phyloP scores from a whole-genome alignment of 2,797 vertebrate genomes.

The Sebastes reedi region DNA sequence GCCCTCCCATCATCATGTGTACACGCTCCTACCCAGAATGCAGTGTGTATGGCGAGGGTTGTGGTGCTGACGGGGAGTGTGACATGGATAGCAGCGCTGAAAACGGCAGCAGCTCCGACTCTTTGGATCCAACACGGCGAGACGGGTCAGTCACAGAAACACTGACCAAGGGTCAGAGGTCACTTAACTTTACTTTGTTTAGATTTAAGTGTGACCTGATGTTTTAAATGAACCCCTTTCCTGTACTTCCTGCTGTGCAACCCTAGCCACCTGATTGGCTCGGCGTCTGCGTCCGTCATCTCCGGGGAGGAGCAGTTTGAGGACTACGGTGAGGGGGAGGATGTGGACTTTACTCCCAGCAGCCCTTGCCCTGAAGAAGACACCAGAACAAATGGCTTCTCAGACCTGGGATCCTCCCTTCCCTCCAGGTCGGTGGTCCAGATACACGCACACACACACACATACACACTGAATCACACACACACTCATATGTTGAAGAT shows the following conservation, averaged over 20 bases:
- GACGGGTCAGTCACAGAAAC: conserved; percentile 45
- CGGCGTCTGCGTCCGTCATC: conserved; percentile 41
- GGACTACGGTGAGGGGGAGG: conserved; percentile 95
- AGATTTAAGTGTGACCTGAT: too few species aligned
- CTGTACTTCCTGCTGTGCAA: neutral
- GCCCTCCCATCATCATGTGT: conserved; percentile 65
- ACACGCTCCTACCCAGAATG: conserved; percentile 58
- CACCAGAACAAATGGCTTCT: conserved; percentile 88
- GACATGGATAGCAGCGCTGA: conserved; percentile 69
- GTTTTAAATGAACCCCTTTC: neutral
- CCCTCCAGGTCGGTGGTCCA: conserved; percentile 87
- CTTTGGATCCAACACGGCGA: conserved; percentile 5
- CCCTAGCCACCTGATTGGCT: conserved; percentile 28
- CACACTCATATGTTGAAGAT: neutral
- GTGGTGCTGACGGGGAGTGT: conserved; percentile 49
- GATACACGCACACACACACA: neutral
- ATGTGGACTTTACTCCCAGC: conserved; percentile 91
- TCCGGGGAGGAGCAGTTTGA: conserved; percentile 94
- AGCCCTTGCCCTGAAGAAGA: conserved; percentile 93
- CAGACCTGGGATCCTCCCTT: conserved; percentile 93
- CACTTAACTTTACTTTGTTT: too few species aligned
- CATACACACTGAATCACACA: neutral
- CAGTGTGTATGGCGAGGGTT: conserved; percentile 17
- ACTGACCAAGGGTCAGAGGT: too few species aligned
- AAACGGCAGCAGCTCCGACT: conserved; percentile 44